Base-by-base conservation (phyloP, 1,140 invertebrate genomes). In the Micrasema longulum region DNA sequence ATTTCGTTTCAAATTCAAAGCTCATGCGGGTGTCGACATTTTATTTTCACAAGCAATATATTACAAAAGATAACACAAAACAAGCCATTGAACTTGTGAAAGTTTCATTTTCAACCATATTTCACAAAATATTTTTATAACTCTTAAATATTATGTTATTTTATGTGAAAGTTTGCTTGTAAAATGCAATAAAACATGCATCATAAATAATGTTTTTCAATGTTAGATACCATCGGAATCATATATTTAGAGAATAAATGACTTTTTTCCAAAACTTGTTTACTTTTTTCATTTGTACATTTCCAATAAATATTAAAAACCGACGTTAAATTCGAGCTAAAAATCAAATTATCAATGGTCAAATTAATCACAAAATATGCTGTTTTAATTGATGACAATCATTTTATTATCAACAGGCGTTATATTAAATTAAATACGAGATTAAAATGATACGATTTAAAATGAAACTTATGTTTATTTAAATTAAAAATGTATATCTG, bases 1-100 rank as follows among this genome's bases (percentile, higher is more conserved):
- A 36, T 57, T 35, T 57, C 20, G 6, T 57, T 57, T 31, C 7
- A 57, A 36, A 53, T 16, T 16, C 53, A 57, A 57, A 36, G 53
- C 53, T 57, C 36, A 41, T 38, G 35, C 35, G n/a, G 36, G 55
- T 60, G 55, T 60, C 20, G 55, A 38, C 55, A 60, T 41, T 43
- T 4, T 60, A 20, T 38, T 60, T 55, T 60, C 31, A 36, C 26
- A 4, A 16, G 52, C 4, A 14, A 31, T 26, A 5, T 35, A 60
- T 38, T 16, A 22, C 7, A 22, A 18, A 20, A 60, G 31, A 60
- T 41, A 18, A 22, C 35, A 41, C 10, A 41, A 55, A 55, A 22
- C 2, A 11, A 43, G 18, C 36, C 38, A 38, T 9, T 22, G 14
- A 36, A 36, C 31, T 60, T 62, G 10, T 22, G 52, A 26, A 16